These are phyloP conservation scores for Pyrgilauda ruficollis DNA, from an alignment of 2,113 vertebrate species.

Conservation along the genomic window DNA sequence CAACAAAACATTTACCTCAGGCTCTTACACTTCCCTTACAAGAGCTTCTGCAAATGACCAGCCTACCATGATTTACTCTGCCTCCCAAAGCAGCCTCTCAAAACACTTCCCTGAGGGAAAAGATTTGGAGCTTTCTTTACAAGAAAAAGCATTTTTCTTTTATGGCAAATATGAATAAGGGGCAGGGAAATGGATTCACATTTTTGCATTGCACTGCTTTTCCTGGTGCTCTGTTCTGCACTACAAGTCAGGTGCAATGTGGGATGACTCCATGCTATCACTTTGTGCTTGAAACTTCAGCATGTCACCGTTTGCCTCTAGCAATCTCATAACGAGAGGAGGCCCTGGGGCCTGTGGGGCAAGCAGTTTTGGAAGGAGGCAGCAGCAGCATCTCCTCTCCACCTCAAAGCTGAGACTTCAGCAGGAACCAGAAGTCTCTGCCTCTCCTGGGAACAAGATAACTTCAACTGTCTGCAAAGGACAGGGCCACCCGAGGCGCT, in stretches of 20 bases:
- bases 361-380: neutral
- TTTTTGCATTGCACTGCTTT: neutral
- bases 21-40: neutral
- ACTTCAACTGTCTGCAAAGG: fast-evolving
- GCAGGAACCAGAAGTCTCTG: neutral
- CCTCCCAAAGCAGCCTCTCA: neutral
- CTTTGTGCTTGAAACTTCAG: neutral
- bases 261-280: neutral
- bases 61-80: neutral
- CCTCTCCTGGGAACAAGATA: neutral
- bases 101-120: neutral
- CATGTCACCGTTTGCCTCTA: neutral
- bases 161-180: neutral
- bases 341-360: fast-evolving
- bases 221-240: neutral
- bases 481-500: neutral
- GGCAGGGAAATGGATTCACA: neutral
- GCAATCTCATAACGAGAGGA: neutral
- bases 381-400: neutral
- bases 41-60: neutral
- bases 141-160: neutral
- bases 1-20: neutral
- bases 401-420: neutral
- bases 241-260: neutral
- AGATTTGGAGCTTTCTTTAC: neutral